phyloP scores from a whole-genome alignment of 2,113 vertebrate species.

The Pygathrix nemaeus region DNA sequence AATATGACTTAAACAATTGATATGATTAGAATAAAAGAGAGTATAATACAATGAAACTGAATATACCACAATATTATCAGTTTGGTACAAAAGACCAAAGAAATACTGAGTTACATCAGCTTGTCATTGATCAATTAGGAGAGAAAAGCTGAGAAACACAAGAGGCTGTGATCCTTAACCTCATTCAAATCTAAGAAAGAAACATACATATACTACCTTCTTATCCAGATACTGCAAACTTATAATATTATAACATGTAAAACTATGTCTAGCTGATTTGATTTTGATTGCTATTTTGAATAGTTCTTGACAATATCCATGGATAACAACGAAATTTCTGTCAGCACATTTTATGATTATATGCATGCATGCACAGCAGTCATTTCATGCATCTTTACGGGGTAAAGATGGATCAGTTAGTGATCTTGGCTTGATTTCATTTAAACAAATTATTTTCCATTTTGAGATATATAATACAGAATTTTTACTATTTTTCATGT shows the following conservation, averaged over 20 bases:
- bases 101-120: not conserved
- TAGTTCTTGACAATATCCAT: constrained; percentile 68
- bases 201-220: not conserved
- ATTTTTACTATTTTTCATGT: constrained; percentile 40
- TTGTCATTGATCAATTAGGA: not conserved
- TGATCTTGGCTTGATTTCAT: constrained; percentile 76
- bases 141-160: not conserved
- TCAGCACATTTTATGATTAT: constrained; percentile 81
- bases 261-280: constrained; percentile 65
- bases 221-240: constrained; percentile 45
- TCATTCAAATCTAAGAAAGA: not conserved
- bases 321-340: constrained; percentile 72
- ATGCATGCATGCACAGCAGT: constrained; percentile 70
- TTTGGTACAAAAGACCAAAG: not conserved
- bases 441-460: constrained; percentile 80
- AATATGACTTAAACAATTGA: not conserved
- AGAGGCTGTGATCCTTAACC: not conserved
- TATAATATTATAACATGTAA: constrained; percentile 50
- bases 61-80: not conserved
- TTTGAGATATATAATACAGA: constrained; percentile 62
- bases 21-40: not conserved
- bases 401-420: constrained; percentile 78
- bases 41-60: not conserved
- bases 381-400: constrained; percentile 72
- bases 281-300: constrained; percentile 72